Base-by-base conservation (phyloP, 1,140 invertebrate species). In the Lerema accius region DNA sequence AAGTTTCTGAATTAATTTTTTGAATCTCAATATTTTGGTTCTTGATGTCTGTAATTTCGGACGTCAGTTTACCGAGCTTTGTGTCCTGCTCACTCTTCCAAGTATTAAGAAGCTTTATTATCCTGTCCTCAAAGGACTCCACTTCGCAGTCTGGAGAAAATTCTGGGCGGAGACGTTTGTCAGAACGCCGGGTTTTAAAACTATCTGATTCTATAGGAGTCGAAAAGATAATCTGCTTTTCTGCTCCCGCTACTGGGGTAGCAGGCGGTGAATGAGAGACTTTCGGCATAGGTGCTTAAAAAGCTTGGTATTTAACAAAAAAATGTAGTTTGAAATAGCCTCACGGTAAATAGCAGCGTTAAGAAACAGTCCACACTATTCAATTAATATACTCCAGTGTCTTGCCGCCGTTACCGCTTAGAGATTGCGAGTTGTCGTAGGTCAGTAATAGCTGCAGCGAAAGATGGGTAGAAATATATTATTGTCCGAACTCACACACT, bases 1-100 rank as follows among this genome's bases (percentile, higher is more conserved):
- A 19, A 7, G 39, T 62, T 19, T 62, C 60, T 6, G 16, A 13
- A 37, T 62, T 62, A 0, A 23, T 62, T 17, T 51, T 62, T 26
- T 62, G 23, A 7, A 62, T 51, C 10, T 62, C 46, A 2, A 4
- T 11, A 3, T 42, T 62, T 37, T 62, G 37, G 10, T 4, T 5
- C 28, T 50, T 63, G 4, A 63, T 50, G 11, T 46, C 48, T 0
- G 14, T 0, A 32, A 63, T 43, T 51, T 63, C 60, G 4, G 28
- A 42, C 0, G 19, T 62, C 6, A 63, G 17, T 13, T 51, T 63
- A 1, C 0, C 14, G 4, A 63, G 11, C 11, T 28, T 2, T 16
- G 13, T 3, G 15, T 56, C 53, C 6, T 56, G 53, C 1, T 56
- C 53, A 11, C 11, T 32, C 39, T 56, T 56, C 40, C 40, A 45